Base-by-base conservation (phyloP, 2,113 vertebrate species). In the Pteruthius melanotis region DNA sequence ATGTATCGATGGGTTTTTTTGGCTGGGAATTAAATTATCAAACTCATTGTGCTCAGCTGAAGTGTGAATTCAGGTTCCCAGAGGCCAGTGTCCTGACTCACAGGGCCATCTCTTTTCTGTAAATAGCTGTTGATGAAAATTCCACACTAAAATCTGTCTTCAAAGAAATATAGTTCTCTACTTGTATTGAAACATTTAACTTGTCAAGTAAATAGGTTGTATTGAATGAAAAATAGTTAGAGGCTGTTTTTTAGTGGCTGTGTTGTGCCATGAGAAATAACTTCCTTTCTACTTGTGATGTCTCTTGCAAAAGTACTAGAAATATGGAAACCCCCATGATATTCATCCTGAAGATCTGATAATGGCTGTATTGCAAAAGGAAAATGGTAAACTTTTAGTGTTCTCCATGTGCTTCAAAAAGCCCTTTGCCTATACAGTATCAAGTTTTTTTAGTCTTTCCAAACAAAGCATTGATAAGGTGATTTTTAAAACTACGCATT, bases 151-250 rank as follows among this genome's bases (percentile, higher is more conserved):
- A 88, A 75, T 82, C 45, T 77, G 23, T 78, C 65, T 94, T 91
- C 79, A 75, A 74, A 90, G 82, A 87, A 90, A 87, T 89, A 17
- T 13, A 33, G 53, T 80, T 95, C 49, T 82, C 49, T 79, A 49
- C 57, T 78, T 80, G 60, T 83, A 86, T 11, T 82, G 81, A 95
- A 95, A 94, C 90, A 76, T 95, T 90, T 95, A 87, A 92, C 72
- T 92, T 95, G 86, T 90, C 93, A 95, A 77, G 40, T 72, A 91
- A 96, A 94, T 84, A 88, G 80, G 45, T 72, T 93, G 35, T 59
- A 83, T 56, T 83, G 71, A 92, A 94, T 84, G 68, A 83, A 88
- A 94, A 96, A 83, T 66, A 89, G 24, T 77, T 87, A 63, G 60
- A 76, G 80, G 50, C 68, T 92, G 33, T 1, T 71, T 71, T 95